phyloP scores from a whole-genome alignment of 2,888 invertebrate species.

The Amphipoea lucens region DNA sequence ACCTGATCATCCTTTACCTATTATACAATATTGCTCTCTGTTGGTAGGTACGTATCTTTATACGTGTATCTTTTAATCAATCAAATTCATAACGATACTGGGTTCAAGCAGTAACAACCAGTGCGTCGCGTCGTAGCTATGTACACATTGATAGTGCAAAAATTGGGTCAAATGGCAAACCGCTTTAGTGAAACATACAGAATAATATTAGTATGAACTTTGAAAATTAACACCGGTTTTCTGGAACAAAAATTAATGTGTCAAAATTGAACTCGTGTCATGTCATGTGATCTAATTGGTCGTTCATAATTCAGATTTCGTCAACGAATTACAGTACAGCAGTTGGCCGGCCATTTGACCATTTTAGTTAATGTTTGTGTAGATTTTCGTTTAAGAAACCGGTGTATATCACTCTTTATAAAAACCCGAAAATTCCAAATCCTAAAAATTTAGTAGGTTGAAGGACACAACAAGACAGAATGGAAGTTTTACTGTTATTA shows the following conservation, averaged over 20 bases:
- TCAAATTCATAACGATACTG: neutral
- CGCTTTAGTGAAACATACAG: neutral
- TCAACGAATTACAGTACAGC: no score
- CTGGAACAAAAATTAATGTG: neutral
- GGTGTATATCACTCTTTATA: neutral
- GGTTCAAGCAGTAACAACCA: neutral
- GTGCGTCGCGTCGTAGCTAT: neutral
- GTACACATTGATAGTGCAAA: neutral
- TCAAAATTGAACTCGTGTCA: neutral
- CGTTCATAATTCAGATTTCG: neutral
- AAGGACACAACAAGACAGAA: neutral
- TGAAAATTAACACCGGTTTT: neutral
- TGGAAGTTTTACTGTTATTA: neutral
- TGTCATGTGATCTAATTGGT: neutral
- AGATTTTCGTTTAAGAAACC: neutral
- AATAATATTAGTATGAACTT: neutral
- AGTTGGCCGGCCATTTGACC: neutral
- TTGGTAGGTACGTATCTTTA: neutral
- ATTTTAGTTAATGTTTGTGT: neutral
- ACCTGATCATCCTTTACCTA: neutral
- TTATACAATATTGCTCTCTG: neutral
- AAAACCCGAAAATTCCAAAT: neutral
- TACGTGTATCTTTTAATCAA: neutral
- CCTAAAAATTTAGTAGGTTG: neutral
- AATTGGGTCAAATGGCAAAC: slow-evolving; percentile 6